A percentile compares a stretch with the other conserved stretches of the same genome.
phyloP scores from a whole-genome alignment of 2,888 invertebrate genomes.

The Cerastoderma edule region DNA sequence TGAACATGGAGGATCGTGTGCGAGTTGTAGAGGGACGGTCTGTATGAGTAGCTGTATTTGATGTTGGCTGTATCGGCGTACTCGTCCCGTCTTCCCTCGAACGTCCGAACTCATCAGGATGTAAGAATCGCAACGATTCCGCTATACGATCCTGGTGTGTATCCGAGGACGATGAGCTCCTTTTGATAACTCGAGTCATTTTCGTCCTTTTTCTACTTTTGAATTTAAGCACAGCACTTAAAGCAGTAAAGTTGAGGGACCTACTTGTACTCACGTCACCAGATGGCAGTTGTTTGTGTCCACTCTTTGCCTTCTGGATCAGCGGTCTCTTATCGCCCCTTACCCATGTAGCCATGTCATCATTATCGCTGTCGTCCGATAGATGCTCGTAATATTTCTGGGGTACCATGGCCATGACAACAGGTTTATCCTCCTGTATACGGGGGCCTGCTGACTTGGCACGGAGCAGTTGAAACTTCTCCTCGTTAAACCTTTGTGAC shows the following conservation, averaged over 20 bases:
- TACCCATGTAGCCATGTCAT: not conserved
- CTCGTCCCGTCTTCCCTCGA: too few relatives aligned
- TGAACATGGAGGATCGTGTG: not conserved
- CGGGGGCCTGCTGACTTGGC: conserved; percentile 40
- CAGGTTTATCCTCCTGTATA: conserved; percentile 15
- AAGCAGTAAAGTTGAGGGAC: not conserved
- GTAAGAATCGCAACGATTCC: conserved; percentile 7
- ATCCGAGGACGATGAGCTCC: conserved; percentile 5
- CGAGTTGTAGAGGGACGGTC: too few relatives aligned
- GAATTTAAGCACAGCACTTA: conserved; percentile 12
- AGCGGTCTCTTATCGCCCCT: not conserved
- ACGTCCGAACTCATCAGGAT: not conserved
- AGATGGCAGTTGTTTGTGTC: too few relatives aligned
- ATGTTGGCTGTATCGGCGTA: too few relatives aligned
- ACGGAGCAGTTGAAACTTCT: conserved; percentile 52
- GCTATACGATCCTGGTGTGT: not conserved
- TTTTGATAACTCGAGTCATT: not conserved
- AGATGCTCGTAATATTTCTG: conserved; percentile 39
- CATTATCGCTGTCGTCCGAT: conserved; percentile 14
- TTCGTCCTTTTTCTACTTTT: conserved; percentile 1
- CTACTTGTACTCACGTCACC: not conserved
- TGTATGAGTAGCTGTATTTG: too few relatives aligned
- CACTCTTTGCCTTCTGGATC: not conserved
- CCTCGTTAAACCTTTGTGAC: conserved; percentile 57
- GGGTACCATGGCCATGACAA: conserved; percentile 36